Percentiles rank a stretch among this genome's conserved stretches.
These are phyloP conservation scores for Martes flavigula DNA, from an alignment of 2,797 vertebrate genomes.

Conservation along the genomic window DNA sequence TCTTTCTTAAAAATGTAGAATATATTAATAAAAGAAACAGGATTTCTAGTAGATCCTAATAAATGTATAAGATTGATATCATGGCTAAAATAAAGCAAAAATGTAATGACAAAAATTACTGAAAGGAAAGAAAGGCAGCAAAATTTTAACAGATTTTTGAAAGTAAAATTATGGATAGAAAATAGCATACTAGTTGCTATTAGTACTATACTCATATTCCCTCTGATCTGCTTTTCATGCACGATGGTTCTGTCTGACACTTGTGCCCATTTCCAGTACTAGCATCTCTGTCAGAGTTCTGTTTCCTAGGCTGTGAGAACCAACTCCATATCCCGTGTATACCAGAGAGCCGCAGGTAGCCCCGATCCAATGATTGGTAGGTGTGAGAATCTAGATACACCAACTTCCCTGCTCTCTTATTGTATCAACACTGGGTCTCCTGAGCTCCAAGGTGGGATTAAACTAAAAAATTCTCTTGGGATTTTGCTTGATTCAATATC, in stretches of 20 bases:
- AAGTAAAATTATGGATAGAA: not conserved
- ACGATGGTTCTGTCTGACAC: not conserved
- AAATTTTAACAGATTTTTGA: not conserved
- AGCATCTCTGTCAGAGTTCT: not conserved
- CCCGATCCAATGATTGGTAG: not conserved
- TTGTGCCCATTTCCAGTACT: not conserved
- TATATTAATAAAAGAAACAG: not conserved
- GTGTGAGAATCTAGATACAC: not conserved
- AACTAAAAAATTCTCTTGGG: not conserved
- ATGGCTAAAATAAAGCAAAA: not conserved
- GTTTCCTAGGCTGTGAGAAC: not conserved
- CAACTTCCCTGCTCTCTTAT: not conserved
- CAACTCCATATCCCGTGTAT: rapidly evolving
- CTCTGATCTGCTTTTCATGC: not conserved
- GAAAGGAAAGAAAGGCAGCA: not conserved
- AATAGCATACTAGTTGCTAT: not conserved
- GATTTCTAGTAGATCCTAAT: not conserved
- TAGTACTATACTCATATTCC: not conserved
- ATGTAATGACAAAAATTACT: not conserved
- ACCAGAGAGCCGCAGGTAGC: not conserved
- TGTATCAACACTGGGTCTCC: not conserved
- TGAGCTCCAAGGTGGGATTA: not conserved
- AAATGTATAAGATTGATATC: not conserved
- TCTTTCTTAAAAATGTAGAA: not conserved
- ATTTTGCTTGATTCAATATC: not conserved